A percentile compares a stretch with the other conserved stretches of the same genome.
Evolutionary conservation across 1,140 invertebrate species (phyloP).

Genomic region (Hyposmocoma kahamanoa): DNA sequence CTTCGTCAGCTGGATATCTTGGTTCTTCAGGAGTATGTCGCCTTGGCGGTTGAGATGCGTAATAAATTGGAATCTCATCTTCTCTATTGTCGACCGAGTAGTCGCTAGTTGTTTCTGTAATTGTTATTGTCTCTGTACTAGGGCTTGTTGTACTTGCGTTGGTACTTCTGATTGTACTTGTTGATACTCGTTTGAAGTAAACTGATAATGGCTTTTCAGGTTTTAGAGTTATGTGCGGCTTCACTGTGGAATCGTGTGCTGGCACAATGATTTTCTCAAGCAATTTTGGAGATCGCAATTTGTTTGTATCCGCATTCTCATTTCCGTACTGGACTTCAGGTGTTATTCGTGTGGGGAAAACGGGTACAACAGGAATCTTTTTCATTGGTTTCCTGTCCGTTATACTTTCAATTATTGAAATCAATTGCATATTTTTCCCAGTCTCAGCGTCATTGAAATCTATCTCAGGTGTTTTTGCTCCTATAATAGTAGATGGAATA

Average conservation of each 20-base stretch:
- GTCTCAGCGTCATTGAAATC: conserved; percentile 59
- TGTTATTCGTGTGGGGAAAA: conserved; percentile 63
- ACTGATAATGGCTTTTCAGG: conserved; percentile 58
- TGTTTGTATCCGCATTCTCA: conserved; percentile 49
- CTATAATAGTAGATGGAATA: too few relatives aligned
- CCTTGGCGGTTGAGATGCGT: too few relatives aligned
- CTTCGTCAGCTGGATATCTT: too few relatives aligned
- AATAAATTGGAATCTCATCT: too few relatives aligned
- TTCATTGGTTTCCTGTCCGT: conserved; percentile 30
- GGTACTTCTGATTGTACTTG: too few relatives aligned
- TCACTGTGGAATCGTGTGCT: conserved; percentile 45
- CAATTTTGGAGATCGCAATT: conserved; percentile 42
- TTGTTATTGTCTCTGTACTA: conserved; percentile 41
- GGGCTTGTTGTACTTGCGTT: conserved; percentile 30
- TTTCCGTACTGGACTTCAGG: conserved; percentile 72
- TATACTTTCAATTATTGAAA: conserved; percentile 27
- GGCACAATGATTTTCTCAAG: conserved; percentile 31
- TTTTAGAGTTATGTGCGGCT: conserved; percentile 62
- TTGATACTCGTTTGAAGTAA: conserved; percentile 56
- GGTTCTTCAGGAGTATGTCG: too few relatives aligned
- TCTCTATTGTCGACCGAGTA: conserved; percentile 14
- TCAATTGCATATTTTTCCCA: conserved; percentile 37
- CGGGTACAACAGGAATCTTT: conserved; percentile 48
- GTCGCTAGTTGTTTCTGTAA: conserved; percentile 45
- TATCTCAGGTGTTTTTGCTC: conserved; percentile 57